These are phyloP conservation scores for Heterodera filipjevi DNA, from an alignment of 2,888 invertebrate species.

Conservation along the genomic window DNA sequence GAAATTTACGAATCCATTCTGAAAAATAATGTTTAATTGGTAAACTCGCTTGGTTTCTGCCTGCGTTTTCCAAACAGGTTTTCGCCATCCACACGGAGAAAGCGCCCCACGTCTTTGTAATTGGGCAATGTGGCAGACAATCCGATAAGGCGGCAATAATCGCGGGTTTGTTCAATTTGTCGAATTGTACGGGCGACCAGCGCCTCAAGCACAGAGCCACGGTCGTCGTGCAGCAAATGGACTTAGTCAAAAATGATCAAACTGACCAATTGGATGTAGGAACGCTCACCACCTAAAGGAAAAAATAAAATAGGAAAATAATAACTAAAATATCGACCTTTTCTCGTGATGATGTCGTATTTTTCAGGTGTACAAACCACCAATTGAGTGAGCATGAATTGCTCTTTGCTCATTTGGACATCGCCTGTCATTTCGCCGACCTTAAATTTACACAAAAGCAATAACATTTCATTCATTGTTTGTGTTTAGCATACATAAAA, in stretches of 20 bases:
- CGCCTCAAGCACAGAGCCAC: conserved; percentile 91
- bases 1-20: too few species aligned
- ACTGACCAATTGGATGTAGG: conserved; percentile 91
- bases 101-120: conserved; percentile 75
- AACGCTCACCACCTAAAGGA: conserved; percentile 86
- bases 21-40: not conserved
- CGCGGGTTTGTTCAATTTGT: conserved; percentile 83
- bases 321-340: too few species aligned
- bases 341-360: conserved; percentile 70
- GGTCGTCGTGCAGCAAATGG: conserved; percentile 93
- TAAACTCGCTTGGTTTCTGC: conserved; percentile 81
- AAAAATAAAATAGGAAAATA: too few species aligned
- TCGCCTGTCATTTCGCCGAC: conserved; percentile 98
- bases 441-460: too few species aligned
- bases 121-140: conserved; percentile 96
- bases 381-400: conserved; percentile 91
- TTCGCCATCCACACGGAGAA: conserved; percentile 81
- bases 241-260: conserved; percentile 97
- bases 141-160: conserved; percentile 90
- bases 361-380: conserved; percentile 99
- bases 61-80: conserved; percentile 98
- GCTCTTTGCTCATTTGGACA: conserved; percentile 92
- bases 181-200: conserved; percentile 78
- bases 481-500: too few species aligned
- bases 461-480: too few species aligned